Conservation (phyloP, 2,888 invertebrate genomes). For the Deroplatys truncata region DNA sequence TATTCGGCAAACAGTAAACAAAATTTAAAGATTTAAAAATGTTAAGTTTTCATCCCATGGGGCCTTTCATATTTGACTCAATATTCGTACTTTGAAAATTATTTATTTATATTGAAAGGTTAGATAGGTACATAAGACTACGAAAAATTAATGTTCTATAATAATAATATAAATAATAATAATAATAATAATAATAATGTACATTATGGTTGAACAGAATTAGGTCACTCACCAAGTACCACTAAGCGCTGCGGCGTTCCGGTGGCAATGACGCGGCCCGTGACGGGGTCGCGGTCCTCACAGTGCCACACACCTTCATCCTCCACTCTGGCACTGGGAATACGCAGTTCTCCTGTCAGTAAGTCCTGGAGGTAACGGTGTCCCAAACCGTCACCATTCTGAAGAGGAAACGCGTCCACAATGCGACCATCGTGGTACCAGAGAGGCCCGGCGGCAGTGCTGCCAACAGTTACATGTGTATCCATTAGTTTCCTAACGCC, state of each 20-base stretch:
- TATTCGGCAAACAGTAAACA: too few species aligned
- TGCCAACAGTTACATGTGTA: neutral
- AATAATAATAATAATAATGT: too few species aligned
- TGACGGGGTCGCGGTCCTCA: constrained; percentile 58
- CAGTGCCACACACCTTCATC: constrained; percentile 72
- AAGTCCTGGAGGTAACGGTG: constrained; percentile 44
- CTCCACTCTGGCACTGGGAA: constrained; percentile 55
- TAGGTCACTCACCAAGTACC: constrained; percentile 56
- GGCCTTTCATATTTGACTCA: too few species aligned
- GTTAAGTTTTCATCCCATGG: too few species aligned
- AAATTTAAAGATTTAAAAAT: too few species aligned
- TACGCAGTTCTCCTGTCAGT: constrained; percentile 47
- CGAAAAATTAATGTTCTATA: too few species aligned
- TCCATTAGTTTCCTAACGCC: too few species aligned
- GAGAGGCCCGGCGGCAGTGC: neutral
- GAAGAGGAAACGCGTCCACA: constrained; percentile 15
- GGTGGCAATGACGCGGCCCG: constrained; percentile 55
- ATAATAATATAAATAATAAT: too few species aligned
- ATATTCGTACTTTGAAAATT: too few species aligned
- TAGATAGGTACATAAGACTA: too few species aligned
- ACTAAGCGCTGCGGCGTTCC: constrained; percentile 60
- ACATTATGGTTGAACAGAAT: neutral
- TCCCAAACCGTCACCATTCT: constrained; percentile 2
- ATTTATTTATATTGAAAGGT: too few species aligned
- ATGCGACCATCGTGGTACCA: constrained; percentile 21